phyloP scores from a whole-genome alignment of 2,888 invertebrate species.

The Meteorus cinctellus region DNA sequence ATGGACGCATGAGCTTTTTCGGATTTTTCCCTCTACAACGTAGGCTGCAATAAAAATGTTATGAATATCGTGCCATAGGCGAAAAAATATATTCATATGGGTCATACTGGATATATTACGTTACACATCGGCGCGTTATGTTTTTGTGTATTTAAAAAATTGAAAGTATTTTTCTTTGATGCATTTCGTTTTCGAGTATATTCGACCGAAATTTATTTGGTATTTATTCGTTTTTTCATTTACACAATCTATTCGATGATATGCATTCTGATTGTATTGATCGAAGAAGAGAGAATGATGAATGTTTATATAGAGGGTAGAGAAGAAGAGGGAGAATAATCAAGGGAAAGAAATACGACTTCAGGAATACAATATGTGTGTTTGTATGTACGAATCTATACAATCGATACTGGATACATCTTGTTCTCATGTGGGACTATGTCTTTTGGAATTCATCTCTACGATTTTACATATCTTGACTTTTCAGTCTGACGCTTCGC shows the following conservation, averaged over 20 bases:
- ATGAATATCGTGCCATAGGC: not conserved
- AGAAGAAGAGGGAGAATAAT: no score
- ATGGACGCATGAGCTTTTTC: not conserved
- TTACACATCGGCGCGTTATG: not conserved
- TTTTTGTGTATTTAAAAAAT: not conserved
- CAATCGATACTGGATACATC: not conserved
- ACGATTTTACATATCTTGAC: not conserved
- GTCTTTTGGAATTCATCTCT: not conserved
- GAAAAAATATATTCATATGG: not conserved
- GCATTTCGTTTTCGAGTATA: not conserved
- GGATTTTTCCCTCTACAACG: not conserved
- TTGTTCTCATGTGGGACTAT: conserved; percentile 2
- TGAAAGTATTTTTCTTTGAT: not conserved
- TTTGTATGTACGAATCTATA: not conserved
- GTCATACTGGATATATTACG: not conserved
- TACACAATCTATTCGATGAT: no score
- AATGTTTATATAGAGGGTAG: no score
- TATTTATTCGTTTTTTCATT: no score
- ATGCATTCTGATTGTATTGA: no score
- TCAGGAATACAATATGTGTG: not conserved
- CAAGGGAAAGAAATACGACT: not conserved
- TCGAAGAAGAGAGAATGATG: no score
- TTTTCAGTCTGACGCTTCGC: not conserved
- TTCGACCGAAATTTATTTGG: not conserved
- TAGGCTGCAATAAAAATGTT: not conserved